Conservation (phyloP, 2,113 vertebrate species). For the Gnathonemus echidnorhynchus region DNA sequence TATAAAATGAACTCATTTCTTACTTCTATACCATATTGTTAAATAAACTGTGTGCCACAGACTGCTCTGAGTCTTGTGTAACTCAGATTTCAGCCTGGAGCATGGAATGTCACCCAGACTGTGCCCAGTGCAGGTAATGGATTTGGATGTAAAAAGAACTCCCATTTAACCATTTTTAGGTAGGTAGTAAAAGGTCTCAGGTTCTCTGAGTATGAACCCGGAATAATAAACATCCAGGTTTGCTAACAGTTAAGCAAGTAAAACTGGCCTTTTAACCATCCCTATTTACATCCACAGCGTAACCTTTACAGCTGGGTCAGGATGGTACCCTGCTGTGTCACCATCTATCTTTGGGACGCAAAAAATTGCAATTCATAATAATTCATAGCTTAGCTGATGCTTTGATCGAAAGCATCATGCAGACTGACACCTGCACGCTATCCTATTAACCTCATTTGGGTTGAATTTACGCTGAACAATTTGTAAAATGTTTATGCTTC, state of each 20-base stretch:
- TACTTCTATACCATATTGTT: conserved; percentile 99
- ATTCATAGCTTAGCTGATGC: not conserved
- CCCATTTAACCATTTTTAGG: not conserved
- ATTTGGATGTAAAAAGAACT: not conserved
- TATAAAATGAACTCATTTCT: conserved; percentile 98
- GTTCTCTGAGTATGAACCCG: not conserved
- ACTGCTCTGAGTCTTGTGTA: conserved; percentile 36
- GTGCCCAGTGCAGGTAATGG: not conserved
- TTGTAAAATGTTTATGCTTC: not conserved
- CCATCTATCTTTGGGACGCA: not conserved
- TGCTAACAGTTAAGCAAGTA: not conserved
- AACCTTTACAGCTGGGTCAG: not conserved
- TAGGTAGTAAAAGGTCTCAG: not conserved
- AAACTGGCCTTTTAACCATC: not conserved
- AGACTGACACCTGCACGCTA: not conserved
- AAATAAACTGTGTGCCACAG: conserved; percentile 99
- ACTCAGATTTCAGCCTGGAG: not conserved
- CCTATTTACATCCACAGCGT: not conserved
- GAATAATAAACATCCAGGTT: not conserved
- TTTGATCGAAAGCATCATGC: not conserved
- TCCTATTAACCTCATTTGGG: not conserved
- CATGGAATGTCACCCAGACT: not conserved
- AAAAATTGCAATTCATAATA: not conserved
- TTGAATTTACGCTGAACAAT: not conserved
- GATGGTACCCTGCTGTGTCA: not conserved